These are phyloP conservation scores for Eupithecia vulgata DNA, from an alignment of 2,888 invertebrate genomes.

Conservation along the genomic window DNA sequence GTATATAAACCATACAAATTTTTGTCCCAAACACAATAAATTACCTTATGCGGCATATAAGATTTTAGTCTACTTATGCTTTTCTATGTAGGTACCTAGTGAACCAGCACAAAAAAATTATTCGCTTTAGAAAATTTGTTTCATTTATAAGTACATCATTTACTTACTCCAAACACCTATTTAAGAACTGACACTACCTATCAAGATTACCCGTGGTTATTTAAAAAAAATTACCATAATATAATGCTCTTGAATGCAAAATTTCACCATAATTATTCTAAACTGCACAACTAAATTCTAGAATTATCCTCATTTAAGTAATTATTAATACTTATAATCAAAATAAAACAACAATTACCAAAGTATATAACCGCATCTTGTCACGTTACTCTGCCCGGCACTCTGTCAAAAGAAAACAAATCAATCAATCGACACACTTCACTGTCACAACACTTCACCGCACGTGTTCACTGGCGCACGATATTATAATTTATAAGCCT, in stretches of 20 bases:
- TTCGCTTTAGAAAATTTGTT: neutral
- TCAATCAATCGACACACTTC: slow-evolving; percentile 46
- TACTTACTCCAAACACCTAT: neutral
- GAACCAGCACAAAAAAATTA: too few relatives aligned
- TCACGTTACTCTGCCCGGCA: slow-evolving; percentile 56
- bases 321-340: neutral
- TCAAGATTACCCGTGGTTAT: neutral
- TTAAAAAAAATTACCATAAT: neutral
- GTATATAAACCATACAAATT: too few relatives aligned
- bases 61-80: too few relatives aligned
- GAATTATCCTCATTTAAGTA: neutral
- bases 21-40: too few relatives aligned
- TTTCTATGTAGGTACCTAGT: too few relatives aligned
- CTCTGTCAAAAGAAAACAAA: slow-evolving; percentile 79
- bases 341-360: slow-evolving; percentile 60
- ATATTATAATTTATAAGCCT: slow-evolving; percentile 6
- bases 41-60: too few relatives aligned
- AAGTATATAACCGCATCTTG: slow-evolving; percentile 74
- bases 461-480: slow-evolving; percentile 37
- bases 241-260: neutral
- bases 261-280: neutral
- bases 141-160: neutral
- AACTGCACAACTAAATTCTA: neutral
- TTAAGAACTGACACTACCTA: neutral
- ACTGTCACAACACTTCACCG: slow-evolving; percentile 55